Percentiles rank a stretch among this genome's conserved stretches.
phyloP scores from a whole-genome alignment of 2,888 invertebrate genomes.

The Tetheella fluctuosa region DNA sequence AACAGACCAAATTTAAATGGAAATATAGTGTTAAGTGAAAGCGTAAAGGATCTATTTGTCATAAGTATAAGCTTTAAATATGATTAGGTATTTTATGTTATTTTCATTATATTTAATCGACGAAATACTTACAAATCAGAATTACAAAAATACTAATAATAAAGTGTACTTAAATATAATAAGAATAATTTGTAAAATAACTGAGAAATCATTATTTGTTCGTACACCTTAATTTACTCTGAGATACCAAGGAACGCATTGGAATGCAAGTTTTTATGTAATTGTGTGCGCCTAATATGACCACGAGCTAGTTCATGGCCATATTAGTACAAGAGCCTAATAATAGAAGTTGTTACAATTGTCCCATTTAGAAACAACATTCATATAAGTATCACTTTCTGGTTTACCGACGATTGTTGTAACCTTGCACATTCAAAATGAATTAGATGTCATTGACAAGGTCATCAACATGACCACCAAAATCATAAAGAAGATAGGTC shows the following conservation, averaged over 20 bases:
- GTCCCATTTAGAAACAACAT: neutral
- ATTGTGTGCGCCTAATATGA: neutral
- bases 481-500: neutral
- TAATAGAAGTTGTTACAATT: neutral
- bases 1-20: neutral
- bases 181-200: no score
- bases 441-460: neutral
- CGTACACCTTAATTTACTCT: neutral
- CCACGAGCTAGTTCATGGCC: constrained; percentile 2
- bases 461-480: neutral
- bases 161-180: no score
- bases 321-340: neutral
- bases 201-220: no score
- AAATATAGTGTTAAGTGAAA: neutral
- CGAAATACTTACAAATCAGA: no score
- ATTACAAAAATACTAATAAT: no score
- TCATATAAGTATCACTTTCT: constrained; percentile 6
- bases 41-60: neutral
- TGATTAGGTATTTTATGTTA: no score
- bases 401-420: neutral
- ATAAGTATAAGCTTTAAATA: no score
- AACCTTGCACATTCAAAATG: neutral
- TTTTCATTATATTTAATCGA: no score
- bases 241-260: neutral
- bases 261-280: neutral